phyloP scores from a whole-genome alignment of 2,113 vertebrate genomes.

The Chauna torquata region DNA sequence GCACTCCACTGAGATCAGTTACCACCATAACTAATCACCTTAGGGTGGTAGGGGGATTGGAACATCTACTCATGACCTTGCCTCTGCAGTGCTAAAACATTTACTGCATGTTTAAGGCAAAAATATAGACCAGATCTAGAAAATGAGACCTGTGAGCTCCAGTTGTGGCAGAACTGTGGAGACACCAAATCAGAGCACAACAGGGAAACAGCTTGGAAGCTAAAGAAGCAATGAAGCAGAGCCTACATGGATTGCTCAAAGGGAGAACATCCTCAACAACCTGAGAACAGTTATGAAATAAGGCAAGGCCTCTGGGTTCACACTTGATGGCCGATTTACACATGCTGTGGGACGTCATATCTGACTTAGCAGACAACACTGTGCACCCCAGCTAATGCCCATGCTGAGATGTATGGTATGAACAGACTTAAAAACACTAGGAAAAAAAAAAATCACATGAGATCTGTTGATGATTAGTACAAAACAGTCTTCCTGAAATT shows the following conservation, averaged over 20 bases:
- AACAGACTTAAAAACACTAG: neutral
- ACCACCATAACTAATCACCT: neutral
- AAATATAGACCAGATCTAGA: neutral
- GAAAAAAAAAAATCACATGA: neutral
- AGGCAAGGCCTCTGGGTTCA: neutral
- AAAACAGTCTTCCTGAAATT: neutral
- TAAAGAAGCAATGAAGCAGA: neutral
- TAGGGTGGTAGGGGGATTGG: neutral
- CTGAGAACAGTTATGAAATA: neutral
- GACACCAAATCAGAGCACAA: neutral
- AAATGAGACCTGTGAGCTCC: neutral
- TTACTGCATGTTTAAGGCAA: neutral
- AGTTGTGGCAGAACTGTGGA: neutral
- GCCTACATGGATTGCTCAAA: neutral
- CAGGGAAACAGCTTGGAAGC: neutral
- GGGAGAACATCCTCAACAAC: neutral
- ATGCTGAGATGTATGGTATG: fast-evolving
- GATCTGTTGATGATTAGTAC: neutral
- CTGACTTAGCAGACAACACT: too few relatives aligned
- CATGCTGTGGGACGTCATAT: neutral
- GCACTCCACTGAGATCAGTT: too few relatives aligned
- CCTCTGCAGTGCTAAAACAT: neutral
- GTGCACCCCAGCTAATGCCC: neutral
- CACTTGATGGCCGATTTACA: fast-evolving
- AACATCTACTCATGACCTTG: neutral